Evolutionary conservation across 2,797 vertebrate species (phyloP).

Genomic region (Melanotaenia nigrans): DNA sequence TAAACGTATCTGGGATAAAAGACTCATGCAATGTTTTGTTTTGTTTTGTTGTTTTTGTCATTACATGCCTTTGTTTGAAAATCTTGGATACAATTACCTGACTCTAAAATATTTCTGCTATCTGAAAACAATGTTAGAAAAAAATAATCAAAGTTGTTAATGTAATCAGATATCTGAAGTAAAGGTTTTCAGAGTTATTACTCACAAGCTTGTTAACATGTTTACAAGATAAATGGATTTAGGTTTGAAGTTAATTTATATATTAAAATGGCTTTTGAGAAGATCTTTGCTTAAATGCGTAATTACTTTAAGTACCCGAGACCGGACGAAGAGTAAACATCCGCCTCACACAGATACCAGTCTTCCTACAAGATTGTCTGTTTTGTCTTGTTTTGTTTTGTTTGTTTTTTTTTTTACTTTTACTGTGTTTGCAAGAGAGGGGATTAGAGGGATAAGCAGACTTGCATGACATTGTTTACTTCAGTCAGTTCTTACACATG

Average conservation of each 20-base stretch:
- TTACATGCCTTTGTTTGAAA: neutral
- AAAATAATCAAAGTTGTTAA: neutral
- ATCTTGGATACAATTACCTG: neutral
- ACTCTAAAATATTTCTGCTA: no score
- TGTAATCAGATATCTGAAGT: constrained; percentile 7
- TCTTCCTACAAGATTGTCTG: constrained; percentile 16
- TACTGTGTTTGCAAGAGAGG: neutral
- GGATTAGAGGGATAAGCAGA: constrained; percentile 3
- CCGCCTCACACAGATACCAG: constrained; percentile 42
- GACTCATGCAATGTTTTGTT: neutral
- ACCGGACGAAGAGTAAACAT: constrained; percentile 9
- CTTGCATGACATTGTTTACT: constrained; percentile 14
- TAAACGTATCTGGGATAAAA: neutral
- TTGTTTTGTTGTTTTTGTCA: neutral
- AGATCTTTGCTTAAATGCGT: constrained; percentile 13
- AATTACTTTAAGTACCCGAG: constrained; percentile 13
- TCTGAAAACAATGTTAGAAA: neutral
- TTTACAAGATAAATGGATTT: constrained; percentile 12
- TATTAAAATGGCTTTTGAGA: neutral
- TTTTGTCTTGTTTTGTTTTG: constrained; percentile 4
- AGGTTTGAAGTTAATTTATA: neutral
- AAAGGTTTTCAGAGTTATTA: neutral
- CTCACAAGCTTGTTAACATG: constrained; percentile 26
- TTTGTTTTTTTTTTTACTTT: constrained; percentile 11
- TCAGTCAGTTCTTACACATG: constrained; percentile 22